Percentiles rank a stretch among this genome's conserved stretches.
Conservation (phyloP, 2,888 invertebrate species). For the Invenusta paracnida region DNA sequence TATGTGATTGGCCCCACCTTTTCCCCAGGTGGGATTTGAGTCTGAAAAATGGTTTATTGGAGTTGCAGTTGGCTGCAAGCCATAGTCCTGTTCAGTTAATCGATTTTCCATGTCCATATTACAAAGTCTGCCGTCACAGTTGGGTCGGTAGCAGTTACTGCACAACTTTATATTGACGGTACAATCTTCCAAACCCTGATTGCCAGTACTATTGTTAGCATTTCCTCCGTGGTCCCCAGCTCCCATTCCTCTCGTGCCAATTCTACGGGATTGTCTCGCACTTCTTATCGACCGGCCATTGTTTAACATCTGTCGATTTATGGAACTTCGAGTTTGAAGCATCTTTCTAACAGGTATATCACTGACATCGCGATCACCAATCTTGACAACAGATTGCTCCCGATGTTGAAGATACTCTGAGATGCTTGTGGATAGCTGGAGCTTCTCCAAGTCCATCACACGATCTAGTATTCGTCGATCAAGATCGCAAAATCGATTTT, state of each 20-base stretch:
- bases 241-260: neutral
- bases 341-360: neutral
- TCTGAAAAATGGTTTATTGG: too few relatives aligned
- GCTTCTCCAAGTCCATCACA: neutral
- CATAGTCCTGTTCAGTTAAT: neutral
- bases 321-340: neutral
- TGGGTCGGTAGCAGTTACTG: neutral
- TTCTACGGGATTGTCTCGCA: neutral
- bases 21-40: too few relatives aligned
- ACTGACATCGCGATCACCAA: neutral
- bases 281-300: neutral
- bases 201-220: neutral
- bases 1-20: too few relatives aligned
- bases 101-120: neutral
- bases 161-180: neutral
- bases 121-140: neutral
- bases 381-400: neutral
- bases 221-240: neutral
- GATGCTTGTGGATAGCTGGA: neutral
- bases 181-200: neutral
- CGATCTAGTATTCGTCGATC: neutral
- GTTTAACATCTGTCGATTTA: neutral
- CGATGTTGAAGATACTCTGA: neutral
- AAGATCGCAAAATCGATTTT: neutral
- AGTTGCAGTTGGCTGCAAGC: neutral